Base-by-base conservation (phyloP, 2,113 vertebrate species). In the Sigmodon hispidus region DNA sequence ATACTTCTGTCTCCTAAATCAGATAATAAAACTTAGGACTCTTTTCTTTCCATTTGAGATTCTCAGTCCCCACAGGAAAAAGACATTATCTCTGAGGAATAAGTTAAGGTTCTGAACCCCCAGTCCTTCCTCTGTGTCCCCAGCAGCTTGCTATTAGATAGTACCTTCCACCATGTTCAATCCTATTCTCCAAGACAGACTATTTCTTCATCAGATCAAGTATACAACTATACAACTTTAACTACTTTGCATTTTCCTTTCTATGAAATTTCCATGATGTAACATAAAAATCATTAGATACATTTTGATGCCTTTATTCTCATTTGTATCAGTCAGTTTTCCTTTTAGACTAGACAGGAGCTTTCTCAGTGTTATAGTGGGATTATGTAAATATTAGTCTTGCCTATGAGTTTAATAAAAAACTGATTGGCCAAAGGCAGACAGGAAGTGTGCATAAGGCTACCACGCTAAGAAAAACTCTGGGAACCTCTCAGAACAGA, bases 111-210 rank as follows among this genome's bases (percentile, higher is more conserved):
- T 80, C 65, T 22, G 2, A 69, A 36, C 1, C 24, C 6, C n/a
- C 4, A 65, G 24, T 8, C 5, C 1, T 75, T 26, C 1, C 1
- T 15, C 1, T 15, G 67, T 67, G 36, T 24, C 7, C 9, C 22
- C 12, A 4, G 34, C 29, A 43, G n/a, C 26, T n/a, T 83, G 1
- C 26, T 24, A 24, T 31, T 67, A 36, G 45, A 61, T 40, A 43
- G 0, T 5, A 34, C 8, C 16, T 69, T 34, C 15, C 3, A 31
- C 24, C 26, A 6, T 34, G 4, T 3, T 1, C 15, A 63, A 12
- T 83, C 59, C 26, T 52, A 16, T 7, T 92, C 67, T 19, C 48
- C 55, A 6, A 59, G 19, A 50, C 19, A 16, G 12, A 36, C 11
- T 7, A 15, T 7, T 63, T 91, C 31, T 52, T 91, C 15, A 80